phyloP scores from a whole-genome alignment of 1,140 invertebrate genomes.

The Bombus balteatus region DNA sequence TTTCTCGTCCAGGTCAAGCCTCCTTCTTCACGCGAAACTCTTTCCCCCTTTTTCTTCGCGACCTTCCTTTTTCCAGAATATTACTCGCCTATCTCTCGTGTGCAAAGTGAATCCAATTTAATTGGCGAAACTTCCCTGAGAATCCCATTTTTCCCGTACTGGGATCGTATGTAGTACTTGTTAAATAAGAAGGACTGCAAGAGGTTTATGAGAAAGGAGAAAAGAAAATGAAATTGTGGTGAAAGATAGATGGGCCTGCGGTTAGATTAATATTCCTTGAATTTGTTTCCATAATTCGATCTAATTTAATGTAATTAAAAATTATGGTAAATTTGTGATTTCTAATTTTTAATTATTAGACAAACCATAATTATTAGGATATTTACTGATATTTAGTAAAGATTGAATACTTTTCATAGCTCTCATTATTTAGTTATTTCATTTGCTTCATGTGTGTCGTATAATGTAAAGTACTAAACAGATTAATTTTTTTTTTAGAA shows the following conservation, averaged over 20 bases:
- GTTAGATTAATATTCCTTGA: too few relatives aligned
- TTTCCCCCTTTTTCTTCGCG: constrained; percentile 22
- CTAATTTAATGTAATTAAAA: too few relatives aligned
- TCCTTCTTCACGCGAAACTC: background rate
- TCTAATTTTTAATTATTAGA: too few relatives aligned
- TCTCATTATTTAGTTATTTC: too few relatives aligned
- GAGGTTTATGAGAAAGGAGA: background rate
- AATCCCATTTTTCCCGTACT: background rate
- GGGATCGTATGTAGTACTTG: background rate
- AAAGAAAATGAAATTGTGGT: background rate
- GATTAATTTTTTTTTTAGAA: background rate
- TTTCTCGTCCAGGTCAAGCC: constrained; percentile 35
- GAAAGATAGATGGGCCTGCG: background rate
- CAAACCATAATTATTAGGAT: too few relatives aligned
- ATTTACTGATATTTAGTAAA: too few relatives aligned
- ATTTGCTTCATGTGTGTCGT: too few relatives aligned
- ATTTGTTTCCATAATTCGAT: too few relatives aligned
- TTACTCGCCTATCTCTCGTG: background rate
- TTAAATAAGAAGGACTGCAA: too few relatives aligned
- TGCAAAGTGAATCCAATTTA: constrained; percentile 9
- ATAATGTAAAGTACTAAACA: too few relatives aligned
- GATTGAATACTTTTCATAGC: too few relatives aligned
- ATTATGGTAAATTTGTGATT: too few relatives aligned
- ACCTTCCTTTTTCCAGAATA: constrained; percentile 11
- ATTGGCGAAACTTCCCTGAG: background rate